Percentiles rank a stretch among this genome's conserved stretches.
Evolutionary conservation across 2,888 invertebrate genomes (phyloP).

Genomic region (Pollenia griseotomentosa): DNA sequence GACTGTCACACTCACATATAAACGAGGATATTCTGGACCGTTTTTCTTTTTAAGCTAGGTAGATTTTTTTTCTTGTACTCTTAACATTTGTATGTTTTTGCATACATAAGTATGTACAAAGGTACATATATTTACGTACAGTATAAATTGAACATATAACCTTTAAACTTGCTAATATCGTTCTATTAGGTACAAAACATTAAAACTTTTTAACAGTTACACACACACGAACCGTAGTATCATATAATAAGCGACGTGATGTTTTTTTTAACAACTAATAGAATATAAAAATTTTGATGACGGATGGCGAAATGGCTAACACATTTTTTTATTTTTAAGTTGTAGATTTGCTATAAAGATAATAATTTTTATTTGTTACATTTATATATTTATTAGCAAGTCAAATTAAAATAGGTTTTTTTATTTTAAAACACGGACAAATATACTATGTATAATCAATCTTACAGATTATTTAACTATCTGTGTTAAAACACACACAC

Average conservation of each 20-base stretch:
- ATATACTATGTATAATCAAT: conserved; percentile 11
- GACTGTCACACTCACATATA: conserved; percentile 24
- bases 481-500: conserved; percentile 8
- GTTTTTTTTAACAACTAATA: conserved; percentile 1
- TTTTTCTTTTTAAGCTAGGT: conserved; percentile 13
- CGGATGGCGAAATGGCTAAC: conserved; percentile 34
- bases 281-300: conserved; percentile 25
- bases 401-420: neutral
- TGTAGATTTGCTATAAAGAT: neutral
- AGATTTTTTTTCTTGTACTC: neutral
- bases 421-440: conserved; percentile 20
- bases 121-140: neutral
- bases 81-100: too few relatives aligned
- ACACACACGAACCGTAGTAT: neutral
- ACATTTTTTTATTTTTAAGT: conserved; percentile 22
- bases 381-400: conserved; percentile 10
- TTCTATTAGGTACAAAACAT: conserved; percentile 43
- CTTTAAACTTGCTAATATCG: conserved; percentile 6
- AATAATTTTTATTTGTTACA: neutral
- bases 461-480: conserved; percentile 42
- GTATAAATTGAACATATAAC: neutral
- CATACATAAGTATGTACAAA: neutral
- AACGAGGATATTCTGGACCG: neutral
- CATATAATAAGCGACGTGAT: conserved; percentile 26
- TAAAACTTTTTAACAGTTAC: neutral